phyloP scores from a whole-genome alignment of 1,140 invertebrate genomes.

The Drosophila quadrilineata region DNA sequence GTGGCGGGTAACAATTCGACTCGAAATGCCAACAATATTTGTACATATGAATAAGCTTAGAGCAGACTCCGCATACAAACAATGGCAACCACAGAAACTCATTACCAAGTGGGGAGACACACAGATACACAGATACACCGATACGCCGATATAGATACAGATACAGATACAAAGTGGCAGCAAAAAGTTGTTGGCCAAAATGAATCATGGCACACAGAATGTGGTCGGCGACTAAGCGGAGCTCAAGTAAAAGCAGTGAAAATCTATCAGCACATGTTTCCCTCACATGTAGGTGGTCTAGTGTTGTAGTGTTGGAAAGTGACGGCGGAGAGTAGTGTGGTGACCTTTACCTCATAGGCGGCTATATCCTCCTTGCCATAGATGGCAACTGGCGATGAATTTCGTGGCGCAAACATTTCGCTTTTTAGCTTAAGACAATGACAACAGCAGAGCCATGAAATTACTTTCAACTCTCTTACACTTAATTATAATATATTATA shows the following conservation, averaged over 20 bases:
- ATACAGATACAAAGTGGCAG: too few relatives aligned
- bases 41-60: constrained; percentile 33
- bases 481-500: constrained; percentile 37
- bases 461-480: constrained; percentile 18
- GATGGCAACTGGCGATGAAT: constrained; percentile 76
- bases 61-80: background rate
- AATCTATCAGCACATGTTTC: too few relatives aligned
- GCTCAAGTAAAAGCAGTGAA: too few relatives aligned
- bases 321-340: too few relatives aligned
- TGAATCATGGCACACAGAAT: constrained; percentile 53
- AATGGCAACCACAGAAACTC: constrained; percentile 56
- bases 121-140: too few relatives aligned
- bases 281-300: too few relatives aligned
- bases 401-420: constrained; percentile 79
- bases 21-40: constrained; percentile 35
- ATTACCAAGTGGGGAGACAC: constrained; percentile 69
- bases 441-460: too few relatives aligned
- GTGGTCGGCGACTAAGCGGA: constrained; percentile 9
- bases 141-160: too few relatives aligned
- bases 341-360: constrained; percentile 80
- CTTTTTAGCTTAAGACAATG: too few relatives aligned
- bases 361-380: constrained; percentile 80
- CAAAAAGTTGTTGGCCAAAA: constrained; percentile 53
- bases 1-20: constrained; percentile 22
- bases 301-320: too few relatives aligned